Conservation (phyloP, 92 coral and sea anemone genomes). For the Nematostella vectensis region DNA sequence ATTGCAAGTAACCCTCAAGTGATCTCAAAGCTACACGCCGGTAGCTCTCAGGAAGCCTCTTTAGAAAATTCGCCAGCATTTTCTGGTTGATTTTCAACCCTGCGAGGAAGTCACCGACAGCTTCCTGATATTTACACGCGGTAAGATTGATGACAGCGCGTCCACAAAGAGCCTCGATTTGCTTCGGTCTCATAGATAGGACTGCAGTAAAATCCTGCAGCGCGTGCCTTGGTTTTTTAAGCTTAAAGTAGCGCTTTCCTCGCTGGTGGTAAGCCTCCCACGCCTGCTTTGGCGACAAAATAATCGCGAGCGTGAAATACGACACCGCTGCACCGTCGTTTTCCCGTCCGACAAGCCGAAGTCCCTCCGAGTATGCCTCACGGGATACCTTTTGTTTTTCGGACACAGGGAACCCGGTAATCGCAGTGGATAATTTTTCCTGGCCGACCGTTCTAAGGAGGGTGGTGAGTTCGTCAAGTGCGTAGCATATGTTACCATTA, state of each 20-base stretch:
- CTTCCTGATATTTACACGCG: slow-evolving; percentile 23
- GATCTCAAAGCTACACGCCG: slow-evolving; percentile 40
- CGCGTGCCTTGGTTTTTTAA: slow-evolving; percentile 32
- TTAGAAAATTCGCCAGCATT: slow-evolving; percentile 41
- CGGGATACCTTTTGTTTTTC: slow-evolving; percentile 53
- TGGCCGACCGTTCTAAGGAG: slow-evolving; percentile 65
- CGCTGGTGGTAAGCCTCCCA: slow-evolving; percentile 46
- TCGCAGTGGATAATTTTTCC: slow-evolving; percentile 41
- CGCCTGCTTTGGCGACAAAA: slow-evolving; percentile 47
- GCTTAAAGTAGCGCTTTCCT: slow-evolving; percentile 25
- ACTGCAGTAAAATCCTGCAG: slow-evolving; percentile 35
- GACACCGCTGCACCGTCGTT: slow-evolving; percentile 21
- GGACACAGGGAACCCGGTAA: slow-evolving; percentile 35
- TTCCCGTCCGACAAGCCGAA: slow-evolving; percentile 5
- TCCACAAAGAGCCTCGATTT: slow-evolving; percentile 38
- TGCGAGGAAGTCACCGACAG: slow-evolving; percentile 49
- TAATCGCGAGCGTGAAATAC: slow-evolving; percentile 52
- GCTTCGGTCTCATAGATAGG: slow-evolving; percentile 30
- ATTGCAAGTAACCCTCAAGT: slow-evolving; percentile 69
- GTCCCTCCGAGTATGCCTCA: slow-evolving; percentile 65
- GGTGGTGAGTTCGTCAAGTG: slow-evolving; percentile 58
- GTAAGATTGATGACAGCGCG: slow-evolving; percentile 35
- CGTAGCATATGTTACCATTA: slow-evolving; percentile 46
- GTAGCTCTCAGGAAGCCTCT: slow-evolving; percentile 38
- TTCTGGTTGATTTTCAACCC: slow-evolving; percentile 48